Evolutionary conservation across 2,113 vertebrate genomes (phyloP), one percentile per base, ranked within the genome.

Genomic region (Corynorhinus townsendii): DNA sequence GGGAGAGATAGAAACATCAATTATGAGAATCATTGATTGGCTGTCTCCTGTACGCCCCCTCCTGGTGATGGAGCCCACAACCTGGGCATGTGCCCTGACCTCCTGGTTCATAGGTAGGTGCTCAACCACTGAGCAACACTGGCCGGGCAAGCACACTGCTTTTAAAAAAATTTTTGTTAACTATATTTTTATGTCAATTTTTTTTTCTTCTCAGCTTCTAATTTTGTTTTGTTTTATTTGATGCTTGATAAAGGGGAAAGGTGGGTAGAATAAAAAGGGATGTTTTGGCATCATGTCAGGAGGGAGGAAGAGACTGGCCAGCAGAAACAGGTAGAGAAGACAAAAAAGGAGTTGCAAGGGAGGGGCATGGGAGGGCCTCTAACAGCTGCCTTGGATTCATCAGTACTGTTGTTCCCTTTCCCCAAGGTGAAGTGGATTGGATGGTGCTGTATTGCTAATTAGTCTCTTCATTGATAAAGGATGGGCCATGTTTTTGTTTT

Each of bases 151-250:
- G 69, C 68, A 45, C 47, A 43, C n/a, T 43, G n/a, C 45, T 71
- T 62, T 73, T 68, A 0, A 66, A 66, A 33, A 22, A n/a, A 64
- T 24, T 22, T 52, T 62, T 38, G 47, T 56, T 66, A 71, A 62
- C 33, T 66, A 15, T 49, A 35, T 92, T 45, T 85, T 45, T 75
- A 30, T 90, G 59, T 73, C 9, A 9, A 28, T 17, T 11, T 52
- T 76, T 76, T 66, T 87, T 80, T 76, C 43, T 28, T 54, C 56
- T 75, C n/a, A 19, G 15, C 24, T 30, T 38, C 45, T 56, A 28
- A 22, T 90, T 88, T 89, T 71, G 72, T 90, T 68, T 86, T 83
- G 69, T 90, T 69, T 85, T 84, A 16, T 81, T 83, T 9, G 11
- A 47, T 43, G 75, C 59, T 89, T 47, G n/a, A 0, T 80, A 82